These are phyloP conservation scores for Lemur catta DNA, from an alignment of 2,797 vertebrate species.

Conservation along the genomic window DNA sequence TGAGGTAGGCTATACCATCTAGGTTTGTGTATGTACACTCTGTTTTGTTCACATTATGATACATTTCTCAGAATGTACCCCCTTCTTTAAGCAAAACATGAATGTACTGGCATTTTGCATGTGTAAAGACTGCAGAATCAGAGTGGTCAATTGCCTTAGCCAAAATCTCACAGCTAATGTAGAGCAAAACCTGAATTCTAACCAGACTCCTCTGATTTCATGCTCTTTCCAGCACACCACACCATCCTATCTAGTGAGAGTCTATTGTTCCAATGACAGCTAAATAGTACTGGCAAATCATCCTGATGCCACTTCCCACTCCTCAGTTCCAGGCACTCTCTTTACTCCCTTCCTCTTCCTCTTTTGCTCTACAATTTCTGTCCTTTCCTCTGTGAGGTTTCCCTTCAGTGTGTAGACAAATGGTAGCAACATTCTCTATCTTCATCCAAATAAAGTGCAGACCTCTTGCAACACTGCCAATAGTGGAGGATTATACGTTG, in stretches of 20 bases:
- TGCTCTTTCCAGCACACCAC: background rate
- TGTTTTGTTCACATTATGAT: background rate
- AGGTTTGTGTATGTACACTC: background rate
- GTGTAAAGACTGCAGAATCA: background rate
- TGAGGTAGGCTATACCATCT: background rate
- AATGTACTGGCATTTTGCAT: background rate
- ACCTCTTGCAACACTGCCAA: background rate
- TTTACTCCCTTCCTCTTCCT: background rate
- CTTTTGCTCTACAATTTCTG: background rate
- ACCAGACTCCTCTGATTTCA: background rate
- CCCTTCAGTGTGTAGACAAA: background rate
- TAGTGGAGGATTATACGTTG: background rate
- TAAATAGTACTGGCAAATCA: background rate
- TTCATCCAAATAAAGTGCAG: background rate
- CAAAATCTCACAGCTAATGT: slow-evolving; percentile 24
- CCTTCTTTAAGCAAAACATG: background rate
- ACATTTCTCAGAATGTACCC: background rate
- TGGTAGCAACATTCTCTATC: background rate
- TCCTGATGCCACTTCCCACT: background rate
- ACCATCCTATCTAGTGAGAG: background rate
- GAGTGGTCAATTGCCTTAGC: background rate
- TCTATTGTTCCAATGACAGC: background rate
- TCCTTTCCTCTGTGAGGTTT: background rate
- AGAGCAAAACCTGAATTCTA: slow-evolving; percentile 36
- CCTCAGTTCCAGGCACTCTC: background rate